phyloP scores from a whole-genome alignment of 2,113 vertebrate genomes.

The Octodon degus region DNA sequence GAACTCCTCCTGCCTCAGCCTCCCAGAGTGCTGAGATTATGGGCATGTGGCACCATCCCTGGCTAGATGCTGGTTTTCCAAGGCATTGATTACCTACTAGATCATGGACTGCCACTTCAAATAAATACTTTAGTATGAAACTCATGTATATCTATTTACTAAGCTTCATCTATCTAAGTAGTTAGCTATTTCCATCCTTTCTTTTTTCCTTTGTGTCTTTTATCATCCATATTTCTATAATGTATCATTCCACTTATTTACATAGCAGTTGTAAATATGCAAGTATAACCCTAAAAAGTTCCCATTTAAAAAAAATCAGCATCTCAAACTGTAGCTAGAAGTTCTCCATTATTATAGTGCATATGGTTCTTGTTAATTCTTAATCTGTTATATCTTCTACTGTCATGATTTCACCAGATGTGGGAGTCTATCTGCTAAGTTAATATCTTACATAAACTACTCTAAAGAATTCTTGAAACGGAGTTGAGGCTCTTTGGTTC shows the following conservation, averaged over 20 bases:
- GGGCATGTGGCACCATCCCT: neutral
- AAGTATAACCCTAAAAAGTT: conserved; percentile 4
- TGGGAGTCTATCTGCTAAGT: conserved; percentile 56
- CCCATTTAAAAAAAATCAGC: conserved; percentile 51
- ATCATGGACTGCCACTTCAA: neutral
- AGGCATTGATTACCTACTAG: neutral
- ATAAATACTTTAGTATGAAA: neutral
- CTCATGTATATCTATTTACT: neutral
- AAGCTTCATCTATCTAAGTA: neutral
- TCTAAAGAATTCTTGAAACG: conserved; percentile 53
- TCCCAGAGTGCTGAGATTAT: neutral
- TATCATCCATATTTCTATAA: neutral
- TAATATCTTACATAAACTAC: conserved; percentile 62
- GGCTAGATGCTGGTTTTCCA: neutral
- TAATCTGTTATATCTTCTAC: conserved; percentile 64
- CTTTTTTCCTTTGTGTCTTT: neutral
- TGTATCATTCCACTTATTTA: neutral
- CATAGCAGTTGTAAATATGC: conserved; percentile 37
- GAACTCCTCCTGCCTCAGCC: neutral
- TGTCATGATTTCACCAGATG: conserved; percentile 68
- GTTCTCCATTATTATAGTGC: conserved; percentile 46
- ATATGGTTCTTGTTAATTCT: conserved; percentile 68
- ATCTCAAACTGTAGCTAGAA: conserved; percentile 48
- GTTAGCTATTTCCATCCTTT: neutral
- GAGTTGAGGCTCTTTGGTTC: conserved; percentile 44